Evolutionary conservation across 2,113 vertebrate species (phyloP), one percentile per base, ranked within the genome.

Genomic region (Pomatostomus ruficeps): DNA sequence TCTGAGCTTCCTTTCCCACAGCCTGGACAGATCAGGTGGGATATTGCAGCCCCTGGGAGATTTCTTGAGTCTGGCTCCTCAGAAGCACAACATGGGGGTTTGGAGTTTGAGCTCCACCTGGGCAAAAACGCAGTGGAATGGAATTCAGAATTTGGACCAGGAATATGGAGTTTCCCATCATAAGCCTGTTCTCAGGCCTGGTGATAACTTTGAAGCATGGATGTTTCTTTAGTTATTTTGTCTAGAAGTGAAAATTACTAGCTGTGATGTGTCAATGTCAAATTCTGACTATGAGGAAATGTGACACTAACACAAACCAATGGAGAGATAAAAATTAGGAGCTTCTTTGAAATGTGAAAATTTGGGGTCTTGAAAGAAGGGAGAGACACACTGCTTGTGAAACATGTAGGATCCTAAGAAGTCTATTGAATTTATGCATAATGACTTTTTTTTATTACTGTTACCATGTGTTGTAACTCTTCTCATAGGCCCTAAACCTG

Each of bases 151-250:
- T 19, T 7, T 73, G 24, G 33, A 77, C 9, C 33, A 59, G 22
- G 14, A 58, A 14, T 61, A 55, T 28, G 36, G 72, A 45, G 22
- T 31, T 75, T 59, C 17, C n/a, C 15, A 45, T 16, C 0, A 0
- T 0, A 0, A 84, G 15, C 8, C n/a, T 57, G 33, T 24, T 31
- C 48, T 84, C 66, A 76, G 36, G 31, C 14, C n/a, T 36, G 48
- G 40, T 68, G 23, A 3, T 38, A 40, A 26, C 42, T 80, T 70
- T 59, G 31, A 19, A 29, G 16, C 8, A 13, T 18, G 62, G 23
- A 35, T 42, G 16, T 42, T 71, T 46, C 17, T 77, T 57, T 85
- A 87, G 12, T 28, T 38, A 40, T 86, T 85, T 79, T 80, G n/a
- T 10, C 35, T 80, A n/a, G 23, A 77, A 58, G 31, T 18, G 42